Evolutionary conservation across 2,797 vertebrate species (phyloP), one percentile per base, ranked within the genome.

Genomic region (Pangasius djambal): DNA sequence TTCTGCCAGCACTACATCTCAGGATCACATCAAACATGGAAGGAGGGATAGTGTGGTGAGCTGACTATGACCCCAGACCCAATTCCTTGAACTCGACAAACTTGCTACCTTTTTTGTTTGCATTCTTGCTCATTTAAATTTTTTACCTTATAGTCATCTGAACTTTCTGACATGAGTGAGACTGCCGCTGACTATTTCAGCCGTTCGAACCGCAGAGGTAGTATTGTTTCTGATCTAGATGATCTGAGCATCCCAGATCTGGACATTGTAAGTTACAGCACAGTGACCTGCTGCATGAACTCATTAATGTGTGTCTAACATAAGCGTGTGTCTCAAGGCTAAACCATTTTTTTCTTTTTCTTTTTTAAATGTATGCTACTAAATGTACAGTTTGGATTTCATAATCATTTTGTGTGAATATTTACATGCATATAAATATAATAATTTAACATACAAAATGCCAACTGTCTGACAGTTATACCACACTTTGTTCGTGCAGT

Each of bases 171-270:
- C 94, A 95, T 95, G 92, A 98, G 96, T 88, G 98, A 97, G 94
- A 98, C 97, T 59, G 96, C 98, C 28, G 99, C 99, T 84, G 98
- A 99, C 94, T 99, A 98, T 97, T 99, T 99, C 90, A 98, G 98
- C 92, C 97, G 97, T 92, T 97, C 97, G 93, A 98, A 95, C 95
- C 97, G 95, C 93, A 97, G 97, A 93, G 98, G 98, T 94, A 99
- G 98, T 78, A 92, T 98, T 92, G 97, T 99, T 93, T 99, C 98
- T 5, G 97, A 99, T 94, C 94, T 97, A 83, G 98, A 98, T 91
- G 97, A 98, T 92, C 91, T 96, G 95, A 95, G 96, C 93, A 95
- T 96, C 94, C 97, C 97, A 82, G 97, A 97, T 93, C 91, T 97
- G 94, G 96, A 96, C 92, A 94, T 94, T 72, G 98, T 99, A 97